A percentile compares a stretch with the other conserved stretches of the same genome.
These are phyloP conservation scores for Caenorhabditis zanzibari DNA, from an alignment of 2,888 invertebrate genomes.

Conservation along the genomic window DNA sequence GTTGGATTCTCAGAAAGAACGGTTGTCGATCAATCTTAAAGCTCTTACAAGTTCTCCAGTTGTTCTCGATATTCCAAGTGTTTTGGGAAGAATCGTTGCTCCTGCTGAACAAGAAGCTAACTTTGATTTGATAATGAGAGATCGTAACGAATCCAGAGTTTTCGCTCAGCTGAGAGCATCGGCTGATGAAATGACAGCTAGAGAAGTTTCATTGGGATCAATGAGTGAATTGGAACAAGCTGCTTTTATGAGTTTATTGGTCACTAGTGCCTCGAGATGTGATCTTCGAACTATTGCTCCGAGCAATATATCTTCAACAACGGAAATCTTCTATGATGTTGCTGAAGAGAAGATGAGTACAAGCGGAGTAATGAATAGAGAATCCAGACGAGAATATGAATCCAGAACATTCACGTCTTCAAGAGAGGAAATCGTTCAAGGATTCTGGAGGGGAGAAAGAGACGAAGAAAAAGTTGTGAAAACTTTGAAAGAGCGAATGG, in stretches of 20 bases:
- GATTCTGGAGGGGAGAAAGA: slow-evolving; percentile 63
- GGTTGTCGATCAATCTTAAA: slow-evolving; percentile 36
- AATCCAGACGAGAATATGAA: slow-evolving; percentile 26
- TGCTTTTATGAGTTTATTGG: slow-evolving; percentile 57
- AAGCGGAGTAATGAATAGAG: slow-evolving; percentile 44
- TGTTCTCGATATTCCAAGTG: slow-evolving; percentile 46
- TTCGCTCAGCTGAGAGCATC: slow-evolving; percentile 55
- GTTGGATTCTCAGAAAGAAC: slow-evolving; percentile 43
- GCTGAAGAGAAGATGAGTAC: slow-evolving; percentile 60
- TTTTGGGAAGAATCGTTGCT: slow-evolving; percentile 56
- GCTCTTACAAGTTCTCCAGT: slow-evolving; percentile 46
- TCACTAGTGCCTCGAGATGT: slow-evolving; percentile 56
- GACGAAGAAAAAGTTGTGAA: slow-evolving; percentile 53
- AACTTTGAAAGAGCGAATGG: slow-evolving; percentile 49
- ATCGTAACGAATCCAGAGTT: slow-evolving; percentile 45
- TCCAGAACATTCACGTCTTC: slow-evolving; percentile 40
- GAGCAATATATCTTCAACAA: slow-evolving; percentile 25
- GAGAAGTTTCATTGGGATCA: slow-evolving; percentile 41
- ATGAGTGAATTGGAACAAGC: slow-evolving; percentile 54
- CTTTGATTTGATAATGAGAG: slow-evolving; percentile 57
- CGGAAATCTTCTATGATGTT: slow-evolving; percentile 59
- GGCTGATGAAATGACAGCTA: slow-evolving; percentile 39
- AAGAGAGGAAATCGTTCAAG: slow-evolving; percentile 57
- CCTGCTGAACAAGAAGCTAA: slow-evolving; percentile 57
- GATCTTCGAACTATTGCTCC: slow-evolving; percentile 53